Evolutionary conservation across 2,113 vertebrate genomes (phyloP).

Genomic region (Albula goreensis): DNA sequence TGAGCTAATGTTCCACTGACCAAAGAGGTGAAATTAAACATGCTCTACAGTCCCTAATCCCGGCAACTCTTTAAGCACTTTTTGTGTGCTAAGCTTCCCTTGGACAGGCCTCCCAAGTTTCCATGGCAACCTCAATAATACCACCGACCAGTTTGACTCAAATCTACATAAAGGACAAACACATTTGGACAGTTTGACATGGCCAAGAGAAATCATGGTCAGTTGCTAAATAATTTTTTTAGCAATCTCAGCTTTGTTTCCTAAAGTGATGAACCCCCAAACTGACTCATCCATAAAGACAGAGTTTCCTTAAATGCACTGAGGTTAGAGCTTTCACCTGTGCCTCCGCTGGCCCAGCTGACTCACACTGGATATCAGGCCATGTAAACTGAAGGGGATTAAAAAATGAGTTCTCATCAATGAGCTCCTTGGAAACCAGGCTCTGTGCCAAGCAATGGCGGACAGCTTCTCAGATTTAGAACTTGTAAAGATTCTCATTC

Average conservation of each 20-base stretch:
- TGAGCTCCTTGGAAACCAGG: constrained; percentile 59
- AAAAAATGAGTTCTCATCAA: constrained; percentile 52
- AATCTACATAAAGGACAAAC: constrained; percentile 42
- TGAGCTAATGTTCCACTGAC: constrained; percentile 73
- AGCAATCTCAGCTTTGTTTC: background rate
- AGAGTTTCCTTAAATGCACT: background rate
- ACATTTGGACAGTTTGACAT: constrained; percentile 26
- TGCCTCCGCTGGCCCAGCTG: background rate
- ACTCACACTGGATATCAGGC: background rate
- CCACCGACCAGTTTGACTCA: constrained; percentile 58
- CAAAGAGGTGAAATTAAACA: constrained; percentile 82
- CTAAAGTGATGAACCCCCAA: background rate
- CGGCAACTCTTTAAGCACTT: constrained; percentile 74
- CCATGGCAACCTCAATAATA: constrained; percentile 73
- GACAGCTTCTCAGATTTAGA: constrained; percentile 53
- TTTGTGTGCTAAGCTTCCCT: constrained; percentile 72
- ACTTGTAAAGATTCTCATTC: constrained; percentile 38
- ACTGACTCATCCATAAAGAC: background rate
- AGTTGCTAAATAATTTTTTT: constrained; percentile 5
- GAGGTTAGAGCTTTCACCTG: background rate
- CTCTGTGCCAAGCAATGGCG: constrained; percentile 57
- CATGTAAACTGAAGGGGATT: constrained; percentile 46
- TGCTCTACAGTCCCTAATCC: constrained; percentile 80
- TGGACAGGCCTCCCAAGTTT: constrained; percentile 70
- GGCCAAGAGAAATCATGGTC: constrained; percentile 28